Evolutionary conservation across 2,888 invertebrate species (phyloP).

Genomic region (Cheilosia impressa): DNA sequence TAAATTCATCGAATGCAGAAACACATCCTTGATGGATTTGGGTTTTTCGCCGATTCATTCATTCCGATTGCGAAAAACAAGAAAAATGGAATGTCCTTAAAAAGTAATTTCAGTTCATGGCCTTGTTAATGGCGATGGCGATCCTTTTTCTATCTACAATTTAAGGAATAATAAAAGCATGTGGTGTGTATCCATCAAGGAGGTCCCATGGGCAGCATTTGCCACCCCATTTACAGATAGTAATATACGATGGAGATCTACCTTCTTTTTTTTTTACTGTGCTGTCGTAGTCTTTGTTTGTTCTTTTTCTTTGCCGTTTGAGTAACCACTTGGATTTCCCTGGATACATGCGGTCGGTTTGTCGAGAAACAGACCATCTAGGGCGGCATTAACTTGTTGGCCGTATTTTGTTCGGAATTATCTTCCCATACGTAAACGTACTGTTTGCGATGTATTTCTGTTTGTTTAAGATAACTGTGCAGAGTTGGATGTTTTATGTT

Average conservation of each 20-base stretch:
- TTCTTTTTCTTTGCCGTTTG: constrained; percentile 43
- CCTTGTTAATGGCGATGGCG: constrained; percentile 76
- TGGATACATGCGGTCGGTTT: constrained; percentile 64
- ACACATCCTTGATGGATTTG: constrained; percentile 23
- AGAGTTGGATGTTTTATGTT: constrained; percentile 45
- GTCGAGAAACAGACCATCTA: constrained; percentile 26
- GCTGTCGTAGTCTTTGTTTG: neutral
- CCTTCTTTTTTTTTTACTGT: constrained; percentile 27
- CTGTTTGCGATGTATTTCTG: constrained; percentile 18
- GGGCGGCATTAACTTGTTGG: constrained; percentile 60
- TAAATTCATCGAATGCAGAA: constrained; percentile 50
- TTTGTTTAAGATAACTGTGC: constrained; percentile 46
- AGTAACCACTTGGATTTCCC: constrained; percentile 72
- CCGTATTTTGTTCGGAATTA: constrained; percentile 56
- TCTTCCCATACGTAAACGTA: neutral
- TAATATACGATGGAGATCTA: constrained; percentile 76
- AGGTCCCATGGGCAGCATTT: constrained; percentile 83
- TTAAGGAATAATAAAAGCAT: constrained; percentile 81
- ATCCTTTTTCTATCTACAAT: constrained; percentile 68
- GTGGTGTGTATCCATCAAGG: constrained; percentile 83
- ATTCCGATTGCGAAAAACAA: constrained; percentile 16
- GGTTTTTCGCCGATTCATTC: constrained; percentile 11
- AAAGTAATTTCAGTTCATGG: constrained; percentile 74
- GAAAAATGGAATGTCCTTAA: constrained; percentile 71
- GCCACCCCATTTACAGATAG: constrained; percentile 82